Evolutionary conservation across 2,888 invertebrate genomes (phyloP).

Genomic region (Trichopria drosophilae): DNA sequence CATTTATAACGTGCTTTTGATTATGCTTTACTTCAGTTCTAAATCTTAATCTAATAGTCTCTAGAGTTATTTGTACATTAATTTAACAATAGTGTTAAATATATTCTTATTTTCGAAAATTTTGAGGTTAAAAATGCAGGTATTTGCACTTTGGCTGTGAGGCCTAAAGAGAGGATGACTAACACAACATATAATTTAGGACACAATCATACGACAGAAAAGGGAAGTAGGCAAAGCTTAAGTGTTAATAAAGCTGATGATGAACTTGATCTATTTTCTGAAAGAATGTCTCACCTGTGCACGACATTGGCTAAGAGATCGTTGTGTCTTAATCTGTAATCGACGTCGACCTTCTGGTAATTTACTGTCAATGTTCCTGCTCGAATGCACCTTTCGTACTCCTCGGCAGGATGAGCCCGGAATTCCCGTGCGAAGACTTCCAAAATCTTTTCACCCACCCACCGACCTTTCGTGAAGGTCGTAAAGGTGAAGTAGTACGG

Average conservation of each 20-base stretch:
- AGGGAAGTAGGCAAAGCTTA: neutral
- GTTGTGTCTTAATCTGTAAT: slow-evolving; percentile 90
- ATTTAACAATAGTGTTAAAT: no score
- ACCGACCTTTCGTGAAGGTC: slow-evolving; percentile 93
- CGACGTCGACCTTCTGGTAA: slow-evolving; percentile 86
- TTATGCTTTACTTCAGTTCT: no score
- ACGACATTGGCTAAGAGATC: slow-evolving; percentile 90
- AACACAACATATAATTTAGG: no score
- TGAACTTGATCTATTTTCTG: neutral
- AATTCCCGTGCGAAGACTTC: slow-evolving; percentile 94
- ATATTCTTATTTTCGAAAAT: no score
- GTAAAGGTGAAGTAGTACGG: slow-evolving; percentile 97
- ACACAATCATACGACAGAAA: neutral
- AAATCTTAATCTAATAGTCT: no score
- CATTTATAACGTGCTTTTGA: no score
- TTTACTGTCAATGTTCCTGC: slow-evolving; percentile 92
- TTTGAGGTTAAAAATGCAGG: no score
- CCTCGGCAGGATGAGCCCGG: slow-evolving; percentile 89
- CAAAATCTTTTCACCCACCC: slow-evolving; percentile 91
- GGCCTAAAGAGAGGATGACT: no score
- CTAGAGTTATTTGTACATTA: no score
- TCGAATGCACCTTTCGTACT: slow-evolving; percentile 88
- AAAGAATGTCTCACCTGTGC: slow-evolving; percentile 74
- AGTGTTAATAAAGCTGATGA: no score
- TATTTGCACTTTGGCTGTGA: no score